Conservation (phyloP, 2,797 vertebrate genomes). For the Staurois parvus region DNA sequence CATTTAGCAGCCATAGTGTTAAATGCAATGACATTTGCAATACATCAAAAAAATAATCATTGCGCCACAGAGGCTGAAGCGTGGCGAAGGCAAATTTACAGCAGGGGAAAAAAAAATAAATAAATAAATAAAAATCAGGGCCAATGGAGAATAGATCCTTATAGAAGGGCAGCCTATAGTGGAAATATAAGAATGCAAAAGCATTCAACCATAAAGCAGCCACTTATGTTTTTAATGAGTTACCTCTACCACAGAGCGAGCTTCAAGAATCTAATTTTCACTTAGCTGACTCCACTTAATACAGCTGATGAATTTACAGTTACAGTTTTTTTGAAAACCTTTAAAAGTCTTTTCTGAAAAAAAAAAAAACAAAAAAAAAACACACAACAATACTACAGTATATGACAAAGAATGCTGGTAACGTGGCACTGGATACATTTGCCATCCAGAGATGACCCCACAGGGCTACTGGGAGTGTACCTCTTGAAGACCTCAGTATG, state of each 20-base stretch:
- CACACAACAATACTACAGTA: no score
- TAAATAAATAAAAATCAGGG: background rate
- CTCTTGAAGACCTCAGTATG: no score
- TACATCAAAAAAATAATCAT: slow-evolving; percentile 25
- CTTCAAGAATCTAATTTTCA: background rate
- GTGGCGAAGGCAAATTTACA: background rate
- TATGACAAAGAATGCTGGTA: no score
- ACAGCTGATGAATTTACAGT: background rate
- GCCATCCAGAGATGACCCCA: no score
- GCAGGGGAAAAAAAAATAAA: background rate
- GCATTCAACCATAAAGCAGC: background rate
- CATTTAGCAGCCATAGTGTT: background rate
- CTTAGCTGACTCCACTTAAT: background rate
- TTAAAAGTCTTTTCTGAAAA: no score
- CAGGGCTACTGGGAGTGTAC: no score
- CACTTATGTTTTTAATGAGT: slow-evolving; percentile 5
- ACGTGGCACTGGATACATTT: no score
- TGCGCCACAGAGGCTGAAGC: slow-evolving; percentile 13
- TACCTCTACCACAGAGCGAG: background rate
- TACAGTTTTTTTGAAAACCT: background rate
- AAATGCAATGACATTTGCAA: slow-evolving; percentile 14
- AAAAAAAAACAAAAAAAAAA: no score
- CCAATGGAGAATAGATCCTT: background rate
- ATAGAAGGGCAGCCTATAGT: background rate
- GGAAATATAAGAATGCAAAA: background rate